Evolutionary conservation across 2,888 invertebrate species (phyloP).

Genomic region (Thera britannica): DNA sequence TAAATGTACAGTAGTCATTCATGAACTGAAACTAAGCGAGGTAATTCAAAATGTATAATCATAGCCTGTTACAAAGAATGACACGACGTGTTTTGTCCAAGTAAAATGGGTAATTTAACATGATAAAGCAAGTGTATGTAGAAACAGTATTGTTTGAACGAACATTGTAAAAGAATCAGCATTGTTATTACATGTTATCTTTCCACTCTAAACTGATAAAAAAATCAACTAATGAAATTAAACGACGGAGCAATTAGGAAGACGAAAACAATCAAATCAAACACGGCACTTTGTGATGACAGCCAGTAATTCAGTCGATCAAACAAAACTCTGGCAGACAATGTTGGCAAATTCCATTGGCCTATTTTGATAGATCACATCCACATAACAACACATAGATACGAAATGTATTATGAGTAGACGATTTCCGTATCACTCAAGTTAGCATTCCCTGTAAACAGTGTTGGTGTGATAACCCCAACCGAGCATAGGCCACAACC

Average conservation of each 20-base stretch:
- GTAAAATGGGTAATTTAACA: slow-evolving; percentile 13
- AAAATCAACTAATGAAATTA: slow-evolving; percentile 12
- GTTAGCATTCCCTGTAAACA: slow-evolving; percentile 53
- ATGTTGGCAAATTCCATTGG: slow-evolving; percentile 59
- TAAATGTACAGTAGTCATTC: slow-evolving; percentile 16
- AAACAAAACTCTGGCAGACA: slow-evolving; percentile 41
- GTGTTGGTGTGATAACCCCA: slow-evolving; percentile 60
- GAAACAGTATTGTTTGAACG: background rate
- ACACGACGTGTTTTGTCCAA: slow-evolving; percentile 16
- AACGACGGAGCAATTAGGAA: slow-evolving; percentile 24
- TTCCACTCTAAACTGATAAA: slow-evolving; percentile 16
- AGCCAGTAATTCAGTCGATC: slow-evolving; percentile 38
- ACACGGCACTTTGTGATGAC: slow-evolving; percentile 24
- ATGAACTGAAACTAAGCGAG: slow-evolving; percentile 36
- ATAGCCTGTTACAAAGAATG: slow-evolving; percentile 20
- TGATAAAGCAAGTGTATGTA: slow-evolving; percentile 6
- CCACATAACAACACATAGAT: slow-evolving; percentile 49
- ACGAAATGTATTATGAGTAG: slow-evolving; percentile 49
- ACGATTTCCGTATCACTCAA: slow-evolving; percentile 60
- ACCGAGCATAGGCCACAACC: slow-evolving; percentile 10
- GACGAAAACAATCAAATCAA: slow-evolving; percentile 26
- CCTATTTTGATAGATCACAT: slow-evolving; percentile 54
- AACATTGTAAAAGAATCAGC: slow-evolving; percentile 3
- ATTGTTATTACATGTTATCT: slow-evolving; percentile 14
- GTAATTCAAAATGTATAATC: slow-evolving; percentile 27